A percentile compares a stretch with the other conserved stretches of the same genome.
Evolutionary conservation across 37 sponge, comb jelly and placozoan genomes (phyloP).

Genomic region (Crambe crambe): DNA sequence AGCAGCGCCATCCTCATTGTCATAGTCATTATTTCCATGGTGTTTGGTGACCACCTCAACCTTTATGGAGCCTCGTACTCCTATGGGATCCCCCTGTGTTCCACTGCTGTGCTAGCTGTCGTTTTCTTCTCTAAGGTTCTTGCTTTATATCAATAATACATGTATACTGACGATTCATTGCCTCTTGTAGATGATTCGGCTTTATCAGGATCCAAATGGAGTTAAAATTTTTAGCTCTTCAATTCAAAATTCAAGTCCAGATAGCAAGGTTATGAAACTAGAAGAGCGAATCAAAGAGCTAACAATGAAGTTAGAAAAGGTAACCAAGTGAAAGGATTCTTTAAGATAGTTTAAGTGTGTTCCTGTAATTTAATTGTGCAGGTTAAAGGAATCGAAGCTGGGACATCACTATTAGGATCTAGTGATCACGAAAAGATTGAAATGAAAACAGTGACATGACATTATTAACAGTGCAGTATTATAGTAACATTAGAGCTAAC

Average conservation of each 20-base stretch:
- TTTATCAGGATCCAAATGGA: conserved; percentile 18
- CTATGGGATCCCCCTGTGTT: conserved; percentile 18
- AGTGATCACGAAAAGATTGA: too few species aligned
- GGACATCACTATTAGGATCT: too few species aligned
- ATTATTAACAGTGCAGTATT: too few species aligned
- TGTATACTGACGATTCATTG: neutral
- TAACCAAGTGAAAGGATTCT: too few species aligned
- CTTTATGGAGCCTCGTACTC: conserved; percentile 4
- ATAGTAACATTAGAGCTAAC: too few species aligned
- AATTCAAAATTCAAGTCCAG: neutral
- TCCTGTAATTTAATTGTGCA: too few species aligned
- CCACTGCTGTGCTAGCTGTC: conserved; percentile 30
- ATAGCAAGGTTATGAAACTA: too few species aligned
- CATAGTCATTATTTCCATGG: conserved; percentile 18
- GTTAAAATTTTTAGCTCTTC: conserved; percentile 6
- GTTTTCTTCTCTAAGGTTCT: conserved; percentile 47
- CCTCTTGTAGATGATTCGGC: neutral
- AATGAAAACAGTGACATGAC: too few species aligned
- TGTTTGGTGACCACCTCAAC: conserved; percentile 16
- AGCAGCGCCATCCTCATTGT: conserved; percentile 26
- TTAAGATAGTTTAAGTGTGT: too few species aligned
- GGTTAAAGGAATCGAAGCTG: too few species aligned
- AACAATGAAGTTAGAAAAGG: too few species aligned
- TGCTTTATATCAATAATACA: neutral
- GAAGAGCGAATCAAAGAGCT: too few species aligned